Base-by-base conservation (phyloP, 2,113 vertebrate genomes). In the Colossoma macropomum region DNA sequence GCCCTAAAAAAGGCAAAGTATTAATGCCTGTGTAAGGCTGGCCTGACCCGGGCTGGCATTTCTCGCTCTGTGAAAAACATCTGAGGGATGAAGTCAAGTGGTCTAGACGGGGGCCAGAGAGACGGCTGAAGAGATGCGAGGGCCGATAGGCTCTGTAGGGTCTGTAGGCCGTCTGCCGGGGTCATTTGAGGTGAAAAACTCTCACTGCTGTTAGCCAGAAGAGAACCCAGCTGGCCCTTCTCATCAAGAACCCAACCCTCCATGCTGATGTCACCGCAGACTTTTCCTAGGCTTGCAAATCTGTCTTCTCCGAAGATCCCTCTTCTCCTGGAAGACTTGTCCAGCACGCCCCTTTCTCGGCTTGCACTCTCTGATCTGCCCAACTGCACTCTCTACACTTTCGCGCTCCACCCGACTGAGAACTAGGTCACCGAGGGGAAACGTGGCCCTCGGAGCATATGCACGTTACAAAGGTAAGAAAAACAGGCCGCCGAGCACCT, bases 361-460 rank as follows among this genome's bases (percentile, higher is more conserved):
- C 76, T 91, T 90, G 28, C 90, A 88, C 80, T 95, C 90, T 87
- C 87, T 73, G 32, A 87, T 89, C 84, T 86, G 83, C n/a, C 86
- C 34, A 45, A 86, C 59, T 32, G 90, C 60, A 89, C 80, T 45
- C 32, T 91, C 90, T 12, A 78, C 90, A 62, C 50, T n/a, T 59
- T 79, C 87, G 0, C 60, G 84, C 52, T 88, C 83, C 85, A 88
- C 88, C 77, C 74, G 88, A 83, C 91, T 91, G 87, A 80, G 95
- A 91, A 96, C 94, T 77, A 96, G 92, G 78, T 96, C 92, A 34
- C 95, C 45, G 91, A 32, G 96, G 52, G 91, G 87, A 92, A 96
- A 95, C 50, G 93, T 95, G 89, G 95, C 94, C 81, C 94, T 94
- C 17, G 93, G 92, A 7, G 92, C 92, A 60, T 68, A 66, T 66